These are phyloP conservation scores for Anodontia alba DNA, from an alignment of 2,888 invertebrate species.

Conservation along the genomic window DNA sequence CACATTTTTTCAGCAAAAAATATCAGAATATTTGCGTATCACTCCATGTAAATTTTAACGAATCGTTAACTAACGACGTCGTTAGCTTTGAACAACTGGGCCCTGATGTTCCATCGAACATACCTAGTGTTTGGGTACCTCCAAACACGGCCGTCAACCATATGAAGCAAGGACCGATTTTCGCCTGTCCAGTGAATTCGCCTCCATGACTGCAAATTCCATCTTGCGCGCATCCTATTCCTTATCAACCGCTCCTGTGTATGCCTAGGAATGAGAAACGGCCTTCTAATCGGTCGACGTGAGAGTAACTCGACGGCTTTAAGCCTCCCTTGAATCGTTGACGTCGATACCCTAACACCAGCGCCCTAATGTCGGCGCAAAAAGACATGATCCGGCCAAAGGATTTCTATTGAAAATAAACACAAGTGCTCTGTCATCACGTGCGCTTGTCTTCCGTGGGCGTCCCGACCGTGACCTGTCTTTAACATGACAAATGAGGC, in stretches of 20 bases:
- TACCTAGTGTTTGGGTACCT: too few relatives aligned
- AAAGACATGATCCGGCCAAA: not conserved
- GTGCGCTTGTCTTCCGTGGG: too few relatives aligned
- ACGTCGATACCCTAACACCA: not conserved
- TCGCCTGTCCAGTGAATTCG: too few relatives aligned
- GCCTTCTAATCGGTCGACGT: constrained; percentile 2
- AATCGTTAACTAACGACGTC: too few relatives aligned
- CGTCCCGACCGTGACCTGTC: not conserved
- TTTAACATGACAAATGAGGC: not conserved
- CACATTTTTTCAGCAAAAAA: too few relatives aligned
- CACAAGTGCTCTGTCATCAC: not conserved
- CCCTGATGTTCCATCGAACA: too few relatives aligned
- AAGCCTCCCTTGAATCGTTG: not conserved
- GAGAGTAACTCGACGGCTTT: not conserved
- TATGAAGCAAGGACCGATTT: too few relatives aligned
- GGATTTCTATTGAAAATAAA: not conserved
- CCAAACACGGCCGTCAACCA: too few relatives aligned
- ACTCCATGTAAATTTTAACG: too few relatives aligned
- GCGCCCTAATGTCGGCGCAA: not conserved
- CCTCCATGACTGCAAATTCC: not conserved
- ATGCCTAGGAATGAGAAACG: not conserved
- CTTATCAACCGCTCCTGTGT: not conserved
- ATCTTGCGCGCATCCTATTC: not conserved
- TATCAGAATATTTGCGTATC: too few relatives aligned
- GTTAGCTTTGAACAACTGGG: too few relatives aligned